A percentile compares a stretch with the other conserved stretches of the same genome.
phyloP scores from a whole-genome alignment of 1,140 invertebrate genomes.

The Holotrichia oblita region DNA sequence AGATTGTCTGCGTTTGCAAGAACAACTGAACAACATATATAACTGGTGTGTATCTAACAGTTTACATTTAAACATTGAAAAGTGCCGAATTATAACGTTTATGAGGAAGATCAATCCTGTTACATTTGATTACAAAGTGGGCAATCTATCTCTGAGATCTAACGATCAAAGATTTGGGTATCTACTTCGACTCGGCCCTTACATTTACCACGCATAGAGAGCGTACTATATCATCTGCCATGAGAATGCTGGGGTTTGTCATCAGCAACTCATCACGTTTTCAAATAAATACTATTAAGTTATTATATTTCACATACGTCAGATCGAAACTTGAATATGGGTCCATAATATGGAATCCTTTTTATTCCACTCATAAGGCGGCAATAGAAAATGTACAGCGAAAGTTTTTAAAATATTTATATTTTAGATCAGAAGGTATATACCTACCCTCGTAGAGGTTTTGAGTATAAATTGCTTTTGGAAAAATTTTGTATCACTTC shows the following conservation, averaged over 20 bases:
- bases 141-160: no score
- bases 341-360: not conserved
- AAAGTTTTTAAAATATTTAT: not conserved
- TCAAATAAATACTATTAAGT: not conserved
- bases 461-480: not conserved
- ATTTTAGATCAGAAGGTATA: not conserved
- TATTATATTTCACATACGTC: not conserved
- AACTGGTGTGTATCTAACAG: no score
- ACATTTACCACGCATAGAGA: no score
- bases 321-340: not conserved
- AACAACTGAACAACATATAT: no score
- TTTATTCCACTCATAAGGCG: not conserved
- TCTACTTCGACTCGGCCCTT: no score
- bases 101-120: no score
- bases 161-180: no score
- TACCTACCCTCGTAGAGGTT: not conserved
- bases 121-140: no score
- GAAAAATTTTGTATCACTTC: not conserved
- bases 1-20: no score
- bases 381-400: not conserved
- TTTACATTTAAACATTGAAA: no score
- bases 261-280: not conserved
- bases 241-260: not conserved
- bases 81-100: no score
- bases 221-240: not conserved